Evolutionary conservation across 2,797 vertebrate species (phyloP).

Genomic region (Notolabrus celidotus): DNA sequence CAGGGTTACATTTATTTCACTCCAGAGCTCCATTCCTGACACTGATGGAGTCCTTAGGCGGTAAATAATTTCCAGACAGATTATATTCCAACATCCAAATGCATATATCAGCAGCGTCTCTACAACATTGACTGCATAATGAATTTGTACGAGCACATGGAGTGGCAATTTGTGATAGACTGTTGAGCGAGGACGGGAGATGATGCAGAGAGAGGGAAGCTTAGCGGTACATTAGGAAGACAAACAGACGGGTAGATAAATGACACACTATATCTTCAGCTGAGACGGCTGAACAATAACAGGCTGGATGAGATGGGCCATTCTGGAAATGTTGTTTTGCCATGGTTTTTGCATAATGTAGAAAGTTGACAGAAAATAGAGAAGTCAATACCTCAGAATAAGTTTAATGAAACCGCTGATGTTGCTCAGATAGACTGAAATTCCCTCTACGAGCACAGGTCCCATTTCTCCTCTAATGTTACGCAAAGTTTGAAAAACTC

Average conservation of each 20-base stretch:
- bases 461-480: background rate
- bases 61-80: conserved; percentile 41
- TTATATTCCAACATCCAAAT: conserved; percentile 23
- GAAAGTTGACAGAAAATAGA: conserved; percentile 9
- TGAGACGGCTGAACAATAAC: conserved; percentile 34
- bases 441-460: background rate
- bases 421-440: conserved; percentile 30
- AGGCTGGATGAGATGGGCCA: conserved; percentile 24
- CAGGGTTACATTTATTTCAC: conserved; percentile 20
- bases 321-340: conserved; percentile 10
- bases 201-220: conserved; percentile 6
- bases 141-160: conserved; percentile 16
- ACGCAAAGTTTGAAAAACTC: background rate
- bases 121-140: conserved; percentile 31
- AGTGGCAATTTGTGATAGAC: conserved; percentile 33
- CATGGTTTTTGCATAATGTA: conserved; percentile 36
- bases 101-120: conserved; percentile 20
- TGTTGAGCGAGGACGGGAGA: conserved; percentile 10
- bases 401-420: conserved; percentile 29
- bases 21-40: conserved; percentile 21
- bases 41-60: conserved; percentile 26
- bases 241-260: conserved; percentile 44
- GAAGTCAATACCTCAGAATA: conserved; percentile 10
- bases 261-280: conserved; percentile 34
- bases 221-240: conserved; percentile 47